A percentile compares a stretch with the other conserved stretches of the same genome.
phyloP scores from a whole-genome alignment of 2,888 invertebrate genomes.

The Drosophila pullipes region DNA sequence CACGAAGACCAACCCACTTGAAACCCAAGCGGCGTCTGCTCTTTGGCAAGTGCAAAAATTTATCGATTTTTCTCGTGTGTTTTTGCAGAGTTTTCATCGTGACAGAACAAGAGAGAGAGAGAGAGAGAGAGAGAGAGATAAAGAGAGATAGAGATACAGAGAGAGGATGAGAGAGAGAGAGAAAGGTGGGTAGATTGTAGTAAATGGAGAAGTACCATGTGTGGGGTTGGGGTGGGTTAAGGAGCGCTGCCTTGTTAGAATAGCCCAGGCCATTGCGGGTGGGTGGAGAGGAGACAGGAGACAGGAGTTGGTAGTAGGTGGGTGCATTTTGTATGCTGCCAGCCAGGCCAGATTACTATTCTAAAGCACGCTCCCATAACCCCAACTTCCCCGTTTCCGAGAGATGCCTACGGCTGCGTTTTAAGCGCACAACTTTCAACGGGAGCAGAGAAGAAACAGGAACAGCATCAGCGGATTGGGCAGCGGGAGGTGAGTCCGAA shows the following conservation, averaged over 20 bases:
- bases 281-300: neutral
- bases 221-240: neutral
- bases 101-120: neutral
- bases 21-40: conserved; percentile 42
- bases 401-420: conserved; percentile 15
- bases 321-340: conserved; percentile 42
- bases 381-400: neutral
- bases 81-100: conserved; percentile 39
- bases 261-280: conserved; percentile 12
- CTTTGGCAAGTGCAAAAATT: conserved; percentile 60
- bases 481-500: neutral
- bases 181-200: neutral
- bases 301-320: conserved; percentile 14
- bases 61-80: conserved; percentile 49
- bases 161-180: neutral
- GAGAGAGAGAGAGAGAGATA: neutral
- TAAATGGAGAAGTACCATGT: neutral
- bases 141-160: neutral
- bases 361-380: neutral
- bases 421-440: conserved; percentile 36
- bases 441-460: neutral
- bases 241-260: conserved; percentile 38
- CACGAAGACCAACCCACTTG: conserved; percentile 1
- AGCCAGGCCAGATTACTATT: conserved; percentile 46
- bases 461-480: neutral